These are phyloP conservation scores for Bombus vancouverensis DNA, from an alignment of 1,140 invertebrate species.

Conservation along the genomic window DNA sequence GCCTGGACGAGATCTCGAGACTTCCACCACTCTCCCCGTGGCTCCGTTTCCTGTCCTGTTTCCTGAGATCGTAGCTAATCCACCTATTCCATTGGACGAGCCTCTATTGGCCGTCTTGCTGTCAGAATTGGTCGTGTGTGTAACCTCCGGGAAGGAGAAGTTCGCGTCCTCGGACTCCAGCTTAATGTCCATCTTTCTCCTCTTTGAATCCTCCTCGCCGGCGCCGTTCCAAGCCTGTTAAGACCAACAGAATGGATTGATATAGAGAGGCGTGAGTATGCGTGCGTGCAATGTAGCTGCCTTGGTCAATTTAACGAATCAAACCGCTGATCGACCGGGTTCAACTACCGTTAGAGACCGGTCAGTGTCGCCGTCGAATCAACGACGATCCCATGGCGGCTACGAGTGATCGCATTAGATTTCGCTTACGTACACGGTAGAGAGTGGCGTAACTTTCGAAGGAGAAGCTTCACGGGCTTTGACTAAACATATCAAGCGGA, in stretches of 20 bases:
- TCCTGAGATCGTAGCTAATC: slow-evolving; percentile 38
- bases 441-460: not conserved
- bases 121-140: slow-evolving; percentile 57
- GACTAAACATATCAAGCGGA: not conserved
- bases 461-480: slow-evolving; percentile 5
- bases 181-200: slow-evolving; percentile 86
- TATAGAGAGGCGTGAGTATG: not conserved
- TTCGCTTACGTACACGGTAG: too few species aligned
- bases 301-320: slow-evolving; percentile 70
- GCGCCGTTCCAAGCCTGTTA: slow-evolving; percentile 76
- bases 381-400: slow-evolving; percentile 39
- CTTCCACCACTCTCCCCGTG: slow-evolving; percentile 71
- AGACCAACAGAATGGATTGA: slow-evolving; percentile 47
- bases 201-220: slow-evolving; percentile 83
- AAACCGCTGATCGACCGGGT: slow-evolving; percentile 63
- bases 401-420: slow-evolving; percentile 47
- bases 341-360: slow-evolving; percentile 73
- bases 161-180: slow-evolving; percentile 88
- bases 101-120: slow-evolving; percentile 64
- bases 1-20: slow-evolving; percentile 76
- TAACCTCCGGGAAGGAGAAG: slow-evolving; percentile 78
- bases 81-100: slow-evolving; percentile 70
- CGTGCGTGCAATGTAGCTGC: not conserved
- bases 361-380: slow-evolving; percentile 50
- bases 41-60: slow-evolving; percentile 63